Base-by-base conservation (phyloP, 2,797 vertebrate species). In the Spondyliosoma cantharus region DNA sequence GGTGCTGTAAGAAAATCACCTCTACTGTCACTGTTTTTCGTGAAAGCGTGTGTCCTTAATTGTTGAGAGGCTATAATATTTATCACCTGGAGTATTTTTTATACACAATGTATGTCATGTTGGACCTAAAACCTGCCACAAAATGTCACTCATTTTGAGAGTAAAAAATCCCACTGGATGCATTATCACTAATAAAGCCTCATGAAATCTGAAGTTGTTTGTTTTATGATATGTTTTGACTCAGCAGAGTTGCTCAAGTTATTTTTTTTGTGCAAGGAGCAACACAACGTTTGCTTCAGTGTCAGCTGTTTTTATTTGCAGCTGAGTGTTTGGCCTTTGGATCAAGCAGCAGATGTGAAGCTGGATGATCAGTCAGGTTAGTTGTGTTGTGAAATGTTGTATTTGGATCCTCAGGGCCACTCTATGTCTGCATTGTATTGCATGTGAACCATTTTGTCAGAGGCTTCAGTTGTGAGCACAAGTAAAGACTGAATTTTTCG, bases 161-260 rank as follows among this genome's bases (percentile, higher is more conserved):
- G 3, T 24, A 22, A 15, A 48, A 22, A 14, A 29, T n/a, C n/a
- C 19, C 42, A 68, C 25, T 70, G 11, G 1, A 42, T 58, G 54
- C 82, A 14, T 46, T 63, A 56, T 45, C 17, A 32, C 25, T n/a
- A 76, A 72, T 82, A 74, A 82, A 82, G 25, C 19, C 7, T 67
- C 8, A 22, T 56, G 5, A 8, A 45, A 6, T 61, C 15, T 75
- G 14, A 57, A 62, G n/a, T 9, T 52, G 29, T 57, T 48, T 68
- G 37, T 75, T 42, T 27, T 50, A 17, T 37, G 32, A 37, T 37
- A 37, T 57, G 22, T 43, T 48, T 32, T 63, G 20, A 0, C 20
- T 77, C 46, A 16, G 24, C 13, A 27, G 7, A 53, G 13, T 9
- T 32, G 13, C 15, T 60, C 56, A 57, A 43, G 29, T 9, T 45